A percentile compares a stretch with the other conserved stretches of the same genome.
Conservation (phyloP, 1,140 invertebrate species). For the Pseudachorutes palmiensis region DNA sequence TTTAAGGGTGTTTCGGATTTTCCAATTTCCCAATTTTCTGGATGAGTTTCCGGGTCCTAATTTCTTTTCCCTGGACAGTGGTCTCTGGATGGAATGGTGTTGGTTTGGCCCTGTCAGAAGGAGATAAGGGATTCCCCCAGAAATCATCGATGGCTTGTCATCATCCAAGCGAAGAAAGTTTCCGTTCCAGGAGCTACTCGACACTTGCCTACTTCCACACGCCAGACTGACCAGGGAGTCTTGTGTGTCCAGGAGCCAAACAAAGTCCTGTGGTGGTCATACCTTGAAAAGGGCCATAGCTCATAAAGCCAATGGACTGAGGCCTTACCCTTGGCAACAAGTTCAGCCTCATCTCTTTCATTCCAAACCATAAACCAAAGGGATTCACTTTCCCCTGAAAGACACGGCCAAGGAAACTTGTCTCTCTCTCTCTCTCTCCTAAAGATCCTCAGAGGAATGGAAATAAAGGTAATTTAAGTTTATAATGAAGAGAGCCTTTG, state of each 20-base stretch:
- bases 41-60: neutral
- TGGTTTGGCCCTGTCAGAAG: constrained; percentile 33
- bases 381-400: neutral
- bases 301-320: constrained; percentile 7
- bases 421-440: neutral
- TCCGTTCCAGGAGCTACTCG: constrained; percentile 27
- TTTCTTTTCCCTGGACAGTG: neutral
- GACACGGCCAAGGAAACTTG: neutral
- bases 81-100: neutral
- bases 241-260: neutral
- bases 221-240: neutral
- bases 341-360: constrained; percentile 25
- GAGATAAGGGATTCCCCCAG: constrained; percentile 39
- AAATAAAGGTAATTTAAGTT: constrained; percentile 5
- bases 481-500: neutral
- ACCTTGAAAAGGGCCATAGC: neutral
- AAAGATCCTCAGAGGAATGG: neutral
- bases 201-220: no score
- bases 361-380: constrained; percentile 32
- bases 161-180: no score
- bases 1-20: no score
- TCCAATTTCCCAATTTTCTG: no score
- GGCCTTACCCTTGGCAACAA: constrained; percentile 2
- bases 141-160: constrained; percentile 39
- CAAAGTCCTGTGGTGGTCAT: neutral